These are phyloP conservation scores for Drosophila cardini DNA, from an alignment of 1,140 invertebrate genomes.

Conservation along the genomic window DNA sequence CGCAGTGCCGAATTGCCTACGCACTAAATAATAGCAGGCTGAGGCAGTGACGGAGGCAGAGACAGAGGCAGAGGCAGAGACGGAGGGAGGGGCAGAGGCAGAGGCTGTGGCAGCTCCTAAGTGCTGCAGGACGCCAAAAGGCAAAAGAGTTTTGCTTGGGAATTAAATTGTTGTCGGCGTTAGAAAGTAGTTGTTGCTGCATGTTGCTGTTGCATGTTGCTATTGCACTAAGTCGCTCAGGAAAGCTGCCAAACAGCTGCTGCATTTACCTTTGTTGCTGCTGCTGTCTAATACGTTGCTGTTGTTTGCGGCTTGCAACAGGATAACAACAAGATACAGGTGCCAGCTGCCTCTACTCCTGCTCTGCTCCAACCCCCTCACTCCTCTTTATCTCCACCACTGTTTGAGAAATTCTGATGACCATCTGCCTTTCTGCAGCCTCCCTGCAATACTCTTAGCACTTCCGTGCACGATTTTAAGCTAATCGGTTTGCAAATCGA, in stretches of 20 bases:
- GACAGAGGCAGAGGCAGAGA: neutral
- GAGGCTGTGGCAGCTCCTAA: slow-evolving; percentile 3
- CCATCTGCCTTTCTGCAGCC: neutral
- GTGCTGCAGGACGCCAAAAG: slow-evolving; percentile 37
- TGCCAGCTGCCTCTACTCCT: slow-evolving; percentile 16
- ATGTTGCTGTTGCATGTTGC: slow-evolving; percentile 18
- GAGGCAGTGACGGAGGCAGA: neutral
- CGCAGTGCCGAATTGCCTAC: slow-evolving; percentile 72
- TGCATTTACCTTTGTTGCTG: slow-evolving; percentile 62
- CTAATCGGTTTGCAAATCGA: slow-evolving; percentile 71
- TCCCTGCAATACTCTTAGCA: neutral
- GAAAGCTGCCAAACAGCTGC: slow-evolving; percentile 48
- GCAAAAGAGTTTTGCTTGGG: slow-evolving; percentile 50
- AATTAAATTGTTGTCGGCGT: slow-evolving; percentile 53
- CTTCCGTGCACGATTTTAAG: slow-evolving; percentile 20
- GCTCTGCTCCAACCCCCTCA: neutral
- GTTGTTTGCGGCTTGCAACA: slow-evolving; percentile 77
- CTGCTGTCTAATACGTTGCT: slow-evolving; percentile 71
- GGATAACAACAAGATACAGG: slow-evolving; percentile 63
- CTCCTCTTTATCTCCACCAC: neutral
- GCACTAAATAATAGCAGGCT: slow-evolving; percentile 71
- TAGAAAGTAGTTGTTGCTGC: slow-evolving; percentile 15
- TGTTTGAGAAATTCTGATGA: slow-evolving; percentile 7
- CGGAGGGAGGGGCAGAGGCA: neutral
- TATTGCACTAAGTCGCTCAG: slow-evolving; percentile 46